Percentiles rank a stretch among this genome's conserved stretches.
Conservation (phyloP, 2,113 vertebrate species). For the Rattus rattus region DNA sequence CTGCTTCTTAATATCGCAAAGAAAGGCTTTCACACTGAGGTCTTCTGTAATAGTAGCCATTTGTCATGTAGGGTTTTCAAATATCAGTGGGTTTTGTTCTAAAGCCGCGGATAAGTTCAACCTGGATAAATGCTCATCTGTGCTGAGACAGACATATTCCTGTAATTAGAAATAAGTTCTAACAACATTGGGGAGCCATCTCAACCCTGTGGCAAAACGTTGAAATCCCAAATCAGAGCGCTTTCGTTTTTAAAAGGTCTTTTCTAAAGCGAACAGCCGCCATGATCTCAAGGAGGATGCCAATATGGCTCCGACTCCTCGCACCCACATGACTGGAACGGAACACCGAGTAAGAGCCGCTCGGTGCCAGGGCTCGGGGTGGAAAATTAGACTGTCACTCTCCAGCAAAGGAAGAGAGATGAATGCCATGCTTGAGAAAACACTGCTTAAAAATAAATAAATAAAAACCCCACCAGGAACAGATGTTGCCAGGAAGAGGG, state of each 20-base stretch:
- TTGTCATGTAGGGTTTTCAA: neutral
- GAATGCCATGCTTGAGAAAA: constrained; percentile 30
- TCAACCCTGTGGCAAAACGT: neutral
- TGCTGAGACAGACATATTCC: neutral
- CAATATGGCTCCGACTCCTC: rapidly evolving
- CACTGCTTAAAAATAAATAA: neutral
- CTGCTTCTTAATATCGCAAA: neutral
- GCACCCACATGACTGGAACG: rapidly evolving
- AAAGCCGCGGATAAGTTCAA: constrained; percentile 37
- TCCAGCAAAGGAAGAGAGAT: constrained; percentile 46
- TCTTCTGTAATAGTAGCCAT: neutral
- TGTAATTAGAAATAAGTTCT: constrained; percentile 18
- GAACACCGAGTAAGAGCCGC: neutral
- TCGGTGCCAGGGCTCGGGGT: neutral
- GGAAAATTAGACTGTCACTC: constrained; percentile 61
- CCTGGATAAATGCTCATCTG: neutral
- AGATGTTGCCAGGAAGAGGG: constrained; percentile 33
- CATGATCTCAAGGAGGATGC: neutral
- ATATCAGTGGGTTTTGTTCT: constrained; percentile 16
- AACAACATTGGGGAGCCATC: neutral
- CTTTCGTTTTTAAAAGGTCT: constrained; percentile 1
- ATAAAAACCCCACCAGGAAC: neutral
- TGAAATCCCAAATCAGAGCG: neutral
- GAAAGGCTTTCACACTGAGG: neutral
- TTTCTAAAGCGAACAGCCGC: neutral